Conservation (phyloP, 1,140 invertebrate genomes). For the Scaptomyza hsui region DNA sequence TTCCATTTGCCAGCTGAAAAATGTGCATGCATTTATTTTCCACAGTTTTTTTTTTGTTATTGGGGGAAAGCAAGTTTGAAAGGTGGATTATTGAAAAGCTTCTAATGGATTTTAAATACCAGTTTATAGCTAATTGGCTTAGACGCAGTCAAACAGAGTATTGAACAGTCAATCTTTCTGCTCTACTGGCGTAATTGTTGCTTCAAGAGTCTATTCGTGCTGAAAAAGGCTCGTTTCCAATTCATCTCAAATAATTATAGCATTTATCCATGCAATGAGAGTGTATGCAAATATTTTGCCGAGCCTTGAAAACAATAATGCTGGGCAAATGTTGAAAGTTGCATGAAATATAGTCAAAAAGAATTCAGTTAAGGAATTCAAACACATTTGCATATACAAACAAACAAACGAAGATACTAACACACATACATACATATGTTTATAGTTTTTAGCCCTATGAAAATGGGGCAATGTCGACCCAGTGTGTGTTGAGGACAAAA, state of each 20-base stretch:
- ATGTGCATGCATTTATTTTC: too few relatives aligned
- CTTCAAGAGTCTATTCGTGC: background rate
- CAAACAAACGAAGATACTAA: background rate
- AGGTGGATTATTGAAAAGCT: too few relatives aligned
- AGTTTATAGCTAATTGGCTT: too few relatives aligned
- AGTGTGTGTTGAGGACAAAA: background rate
- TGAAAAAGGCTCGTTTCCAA: too few relatives aligned
- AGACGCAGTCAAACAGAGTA: background rate
- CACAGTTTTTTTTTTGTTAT: too few relatives aligned
- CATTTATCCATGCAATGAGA: background rate
- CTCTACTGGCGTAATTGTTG: too few relatives aligned
- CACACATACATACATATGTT: background rate
- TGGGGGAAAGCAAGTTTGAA: too few relatives aligned
- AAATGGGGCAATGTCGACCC: background rate
- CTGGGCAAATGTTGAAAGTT: background rate
- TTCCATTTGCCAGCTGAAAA: background rate
- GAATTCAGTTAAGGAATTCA: background rate
- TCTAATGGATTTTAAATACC: too few relatives aligned
- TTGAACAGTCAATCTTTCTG: background rate
- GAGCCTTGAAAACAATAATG: background rate
- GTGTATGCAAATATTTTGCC: background rate
- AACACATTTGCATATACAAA: background rate
- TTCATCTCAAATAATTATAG: constrained; percentile 1
- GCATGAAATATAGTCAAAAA: background rate
- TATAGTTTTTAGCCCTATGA: background rate